These are phyloP conservation scores for Balearica regulorum DNA, from an alignment of 2,797 vertebrate genomes.

Conservation along the genomic window DNA sequence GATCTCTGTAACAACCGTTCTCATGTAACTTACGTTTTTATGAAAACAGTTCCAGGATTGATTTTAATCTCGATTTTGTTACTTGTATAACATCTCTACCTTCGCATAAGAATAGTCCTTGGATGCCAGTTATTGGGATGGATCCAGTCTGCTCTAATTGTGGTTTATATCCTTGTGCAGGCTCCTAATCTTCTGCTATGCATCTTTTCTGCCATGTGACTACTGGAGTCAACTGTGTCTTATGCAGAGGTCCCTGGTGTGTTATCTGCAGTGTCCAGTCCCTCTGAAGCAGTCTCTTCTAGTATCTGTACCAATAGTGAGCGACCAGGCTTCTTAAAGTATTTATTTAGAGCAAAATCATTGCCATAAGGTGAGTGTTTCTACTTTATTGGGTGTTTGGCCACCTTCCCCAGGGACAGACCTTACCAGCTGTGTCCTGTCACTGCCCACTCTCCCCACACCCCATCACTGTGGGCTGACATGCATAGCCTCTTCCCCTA, in stretches of 20 bases:
- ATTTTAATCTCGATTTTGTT: neutral
- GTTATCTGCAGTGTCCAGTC: neutral
- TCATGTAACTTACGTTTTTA: accelerated
- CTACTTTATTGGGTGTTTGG: neutral
- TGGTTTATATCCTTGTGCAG: neutral
- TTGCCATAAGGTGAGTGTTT: neutral
- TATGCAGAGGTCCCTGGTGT: neutral
- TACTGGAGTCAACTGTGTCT: neutral
- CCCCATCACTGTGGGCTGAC: neutral
- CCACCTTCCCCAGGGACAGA: neutral
- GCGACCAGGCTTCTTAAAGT: neutral
- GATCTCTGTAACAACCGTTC: neutral
- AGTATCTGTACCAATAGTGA: neutral
- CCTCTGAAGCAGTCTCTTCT: neutral
- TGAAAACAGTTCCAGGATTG: neutral
- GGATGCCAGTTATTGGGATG: neutral
- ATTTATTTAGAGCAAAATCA: neutral
- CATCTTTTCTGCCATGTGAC: neutral
- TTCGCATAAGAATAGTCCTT: neutral
- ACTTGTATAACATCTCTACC: neutral
- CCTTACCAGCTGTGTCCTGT: neutral
- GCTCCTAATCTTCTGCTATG: neutral
- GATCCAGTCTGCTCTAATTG: neutral
- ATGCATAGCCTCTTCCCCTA: neutral
- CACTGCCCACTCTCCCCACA: neutral